Evolutionary conservation across 2,797 vertebrate genomes (phyloP).

Genomic region (Gadopsis marmoratus): DNA sequence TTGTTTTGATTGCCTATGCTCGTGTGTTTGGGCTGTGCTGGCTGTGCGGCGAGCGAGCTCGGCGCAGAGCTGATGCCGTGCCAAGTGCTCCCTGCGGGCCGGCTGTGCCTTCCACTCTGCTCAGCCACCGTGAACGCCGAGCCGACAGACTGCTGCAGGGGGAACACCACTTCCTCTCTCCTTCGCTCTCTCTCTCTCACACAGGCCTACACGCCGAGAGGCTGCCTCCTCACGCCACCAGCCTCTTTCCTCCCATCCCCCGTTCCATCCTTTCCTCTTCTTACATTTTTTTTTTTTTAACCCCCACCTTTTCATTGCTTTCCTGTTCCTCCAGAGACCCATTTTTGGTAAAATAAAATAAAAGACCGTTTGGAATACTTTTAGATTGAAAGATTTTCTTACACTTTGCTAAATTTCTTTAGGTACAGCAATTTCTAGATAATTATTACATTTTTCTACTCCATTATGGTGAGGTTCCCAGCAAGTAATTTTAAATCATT

Average conservation of each 20-base stretch:
- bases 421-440: not conserved
- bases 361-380: not conserved
- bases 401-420: not conserved
- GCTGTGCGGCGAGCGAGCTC: slow-evolving; percentile 76
- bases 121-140: slow-evolving; percentile 85
- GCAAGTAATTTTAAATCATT: not conserved
- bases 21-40: slow-evolving; percentile 84
- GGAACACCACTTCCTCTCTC: slow-evolving; percentile 69
- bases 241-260: slow-evolving; percentile 13
- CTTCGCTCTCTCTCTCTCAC: slow-evolving; percentile 39
- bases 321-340: not conserved
- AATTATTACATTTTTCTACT: not conserved
- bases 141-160: slow-evolving; percentile 83
- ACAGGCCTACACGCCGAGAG: slow-evolving; percentile 40
- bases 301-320: not conserved
- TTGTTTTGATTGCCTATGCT: slow-evolving; percentile 83
- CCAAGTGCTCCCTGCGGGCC: slow-evolving; percentile 84
- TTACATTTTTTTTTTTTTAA: slow-evolving; percentile 9
- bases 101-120: slow-evolving; percentile 84
- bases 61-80: slow-evolving; percentile 85
- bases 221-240: slow-evolving; percentile 43
- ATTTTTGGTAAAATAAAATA: not conserved
- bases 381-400: not conserved
- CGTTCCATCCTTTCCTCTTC: not conserved
- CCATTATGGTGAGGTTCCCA: not conserved